Base-by-base conservation (phyloP, 1,140 invertebrate genomes). In the Drosophila kikkawai region DNA sequence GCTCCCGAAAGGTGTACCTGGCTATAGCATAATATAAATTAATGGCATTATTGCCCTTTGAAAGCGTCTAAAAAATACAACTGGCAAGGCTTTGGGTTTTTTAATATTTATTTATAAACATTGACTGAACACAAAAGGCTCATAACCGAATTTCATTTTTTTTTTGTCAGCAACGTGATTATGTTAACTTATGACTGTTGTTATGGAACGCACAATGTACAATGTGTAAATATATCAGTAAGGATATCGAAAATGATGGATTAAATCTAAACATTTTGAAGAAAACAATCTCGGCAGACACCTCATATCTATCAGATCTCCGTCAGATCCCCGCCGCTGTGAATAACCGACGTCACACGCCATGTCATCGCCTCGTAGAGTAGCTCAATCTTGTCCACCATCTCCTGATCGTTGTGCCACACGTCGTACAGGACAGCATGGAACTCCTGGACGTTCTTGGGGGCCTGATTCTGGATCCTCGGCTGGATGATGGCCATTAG, bases 371-470 rank as follows among this genome's bases (percentile, higher is more conserved):
- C 67, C 32, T 85, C 85, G 47, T 81, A 88, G 0, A 88, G 74
- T 39, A 69, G 9, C 11, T 88, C 67, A 42, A 88, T 81, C 42
- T 75, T 81, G 34, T 58, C 64, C 29, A 85, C 85, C 59, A 88
- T 55, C 9, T 90, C 81, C 51, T 68, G 58, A 48, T 88, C 85
- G 42, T 69, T 90, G 60, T 85, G 85, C 85, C 85, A 88, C 15
- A 90, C 71, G 9, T 85, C 70, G 22, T 88, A 85, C 9, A 88
- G 61, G 1, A 85, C 70, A 0, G 81, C 48, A 0, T 70, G 69
- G 8, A 88, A 90, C 29, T 88, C 81, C 11, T 64, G 15, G 6
- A 82, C 78, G 19, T 70, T 85, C 39, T 90, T 45, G 9, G 85
- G 85, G 3, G 65, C 64, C 22, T 81, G 59, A 1, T 44, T 41